A percentile compares a stretch with the other conserved stretches of the same genome.
These are phyloP conservation scores for Drosophila neotestacea DNA, from an alignment of 2,888 invertebrate genomes.

Conservation along the genomic window DNA sequence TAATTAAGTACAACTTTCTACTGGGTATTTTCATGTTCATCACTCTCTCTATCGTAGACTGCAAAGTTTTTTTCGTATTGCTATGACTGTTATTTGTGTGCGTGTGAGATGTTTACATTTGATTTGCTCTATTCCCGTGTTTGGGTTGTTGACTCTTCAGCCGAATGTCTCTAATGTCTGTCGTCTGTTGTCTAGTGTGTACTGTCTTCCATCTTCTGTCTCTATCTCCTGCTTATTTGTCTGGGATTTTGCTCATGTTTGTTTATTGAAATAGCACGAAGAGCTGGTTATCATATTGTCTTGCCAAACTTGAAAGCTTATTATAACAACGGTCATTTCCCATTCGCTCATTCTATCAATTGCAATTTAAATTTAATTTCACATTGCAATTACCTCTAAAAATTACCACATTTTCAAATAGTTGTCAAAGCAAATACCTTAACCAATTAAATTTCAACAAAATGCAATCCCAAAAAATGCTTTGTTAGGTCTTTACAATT, in stretches of 20 bases:
- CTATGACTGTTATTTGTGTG: slow-evolving; percentile 25
- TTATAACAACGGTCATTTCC: slow-evolving; percentile 12
- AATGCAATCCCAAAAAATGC: slow-evolving; percentile 18
- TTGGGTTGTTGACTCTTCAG: slow-evolving; percentile 30
- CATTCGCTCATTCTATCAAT: background rate
- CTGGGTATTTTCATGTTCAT: slow-evolving; percentile 31
- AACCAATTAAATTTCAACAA: slow-evolving; percentile 46
- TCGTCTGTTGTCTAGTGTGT: background rate
- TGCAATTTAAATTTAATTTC: background rate
- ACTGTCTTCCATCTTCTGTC: slow-evolving; percentile 9
- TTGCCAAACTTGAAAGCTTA: slow-evolving; percentile 27
- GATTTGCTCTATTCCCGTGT: slow-evolving; percentile 69
- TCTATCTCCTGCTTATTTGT: slow-evolving; percentile 49
- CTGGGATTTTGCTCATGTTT: slow-evolving; percentile 63
- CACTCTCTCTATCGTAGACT: background rate
- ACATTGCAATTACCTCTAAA: background rate
- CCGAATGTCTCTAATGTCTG: slow-evolving; percentile 9
- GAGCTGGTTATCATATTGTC: slow-evolving; percentile 39
- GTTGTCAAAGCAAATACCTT: slow-evolving; percentile 40
- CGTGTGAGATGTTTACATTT: slow-evolving; percentile 66
- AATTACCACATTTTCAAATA: slow-evolving; percentile 38
- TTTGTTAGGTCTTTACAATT: slow-evolving; percentile 33
- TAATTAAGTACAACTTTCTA: background rate
- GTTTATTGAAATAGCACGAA: slow-evolving; percentile 66
- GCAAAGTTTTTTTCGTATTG: slow-evolving; percentile 25